Conservation (phyloP, 2,797 vertebrate species). For the Megalops cyprinoides region DNA sequence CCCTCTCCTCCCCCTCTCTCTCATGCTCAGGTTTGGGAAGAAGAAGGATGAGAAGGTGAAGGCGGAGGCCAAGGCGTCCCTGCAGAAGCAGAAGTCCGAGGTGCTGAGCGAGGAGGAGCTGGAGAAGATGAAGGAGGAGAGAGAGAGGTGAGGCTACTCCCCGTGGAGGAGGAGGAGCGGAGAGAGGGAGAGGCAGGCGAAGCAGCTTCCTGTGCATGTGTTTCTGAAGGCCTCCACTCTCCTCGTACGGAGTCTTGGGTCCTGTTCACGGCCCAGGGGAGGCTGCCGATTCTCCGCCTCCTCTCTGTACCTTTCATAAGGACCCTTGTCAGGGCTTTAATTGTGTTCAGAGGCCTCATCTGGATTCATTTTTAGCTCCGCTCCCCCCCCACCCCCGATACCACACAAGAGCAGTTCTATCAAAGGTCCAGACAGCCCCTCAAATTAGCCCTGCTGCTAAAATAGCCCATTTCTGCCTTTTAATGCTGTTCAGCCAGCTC, state of each 20-base stretch:
- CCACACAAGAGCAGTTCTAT: background rate
- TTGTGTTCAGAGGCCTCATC: constrained; percentile 19
- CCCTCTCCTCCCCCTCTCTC: constrained; percentile 35
- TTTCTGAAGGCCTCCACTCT: too few species aligned
- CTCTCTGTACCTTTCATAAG: constrained; percentile 33
- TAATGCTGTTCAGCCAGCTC: constrained; percentile 20
- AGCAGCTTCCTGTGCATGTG: too few species aligned
- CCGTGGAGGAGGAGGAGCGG: too few species aligned
- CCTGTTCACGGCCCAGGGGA: too few species aligned
- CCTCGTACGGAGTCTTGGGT: too few species aligned
- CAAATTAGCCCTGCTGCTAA: constrained; percentile 15
- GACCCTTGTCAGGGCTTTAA: constrained; percentile 4
- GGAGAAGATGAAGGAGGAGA: constrained; percentile 88
- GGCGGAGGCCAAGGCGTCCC: constrained; percentile 74
- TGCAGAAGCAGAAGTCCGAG: constrained; percentile 72
- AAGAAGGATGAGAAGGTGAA: constrained; percentile 91
- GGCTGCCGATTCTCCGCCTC: too few species aligned
- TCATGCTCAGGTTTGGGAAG: constrained; percentile 89
- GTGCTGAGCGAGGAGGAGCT: constrained; percentile 82
- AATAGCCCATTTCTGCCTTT: constrained; percentile 23
- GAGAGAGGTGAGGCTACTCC: constrained; percentile 77
- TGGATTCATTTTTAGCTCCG: constrained; percentile 24
- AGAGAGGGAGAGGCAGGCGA: too few species aligned
- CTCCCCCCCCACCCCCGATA: constrained; percentile 15
- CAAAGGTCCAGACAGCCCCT: background rate